These are phyloP conservation scores for Drosophila lacteicornis DNA, from an alignment of 1,140 invertebrate species.

Conservation along the genomic window DNA sequence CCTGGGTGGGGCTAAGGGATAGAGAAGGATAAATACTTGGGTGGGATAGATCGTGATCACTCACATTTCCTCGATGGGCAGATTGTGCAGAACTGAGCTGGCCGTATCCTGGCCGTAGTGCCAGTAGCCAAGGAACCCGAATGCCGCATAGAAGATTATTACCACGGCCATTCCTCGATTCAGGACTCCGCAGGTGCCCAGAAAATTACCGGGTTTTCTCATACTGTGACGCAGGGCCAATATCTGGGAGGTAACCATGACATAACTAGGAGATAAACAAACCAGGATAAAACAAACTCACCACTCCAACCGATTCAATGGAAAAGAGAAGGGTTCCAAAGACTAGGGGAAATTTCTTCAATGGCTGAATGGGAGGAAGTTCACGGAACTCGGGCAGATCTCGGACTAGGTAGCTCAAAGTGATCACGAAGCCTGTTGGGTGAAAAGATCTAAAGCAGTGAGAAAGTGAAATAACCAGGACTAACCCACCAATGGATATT, in stretches of 20 bases:
- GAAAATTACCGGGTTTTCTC: slow-evolving; percentile 36
- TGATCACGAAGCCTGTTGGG: slow-evolving; percentile 24
- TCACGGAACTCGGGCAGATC: slow-evolving; percentile 43
- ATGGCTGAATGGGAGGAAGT: slow-evolving; percentile 25
- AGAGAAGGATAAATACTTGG: too few species aligned
- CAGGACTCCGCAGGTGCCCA: slow-evolving; percentile 54
- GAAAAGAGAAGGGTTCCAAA: slow-evolving; percentile 63
- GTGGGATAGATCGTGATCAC: neutral
- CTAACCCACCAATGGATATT: slow-evolving; percentile 26
- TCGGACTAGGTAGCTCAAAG: slow-evolving; percentile 25
- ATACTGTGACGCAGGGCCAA: slow-evolving; percentile 41
- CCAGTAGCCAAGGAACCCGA: slow-evolving; percentile 66
- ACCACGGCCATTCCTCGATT: slow-evolving; percentile 54
- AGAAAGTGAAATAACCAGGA: too few species aligned
- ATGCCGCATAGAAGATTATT: slow-evolving; percentile 32
- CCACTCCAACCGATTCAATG: slow-evolving; percentile 58
- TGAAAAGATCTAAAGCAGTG: neutral
- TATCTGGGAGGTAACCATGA: slow-evolving; percentile 12
- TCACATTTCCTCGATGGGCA: slow-evolving; percentile 47
- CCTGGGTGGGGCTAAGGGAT: slow-evolving; percentile 28
- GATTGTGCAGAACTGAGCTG: slow-evolving; percentile 50
- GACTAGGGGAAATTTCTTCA: slow-evolving; percentile 21
- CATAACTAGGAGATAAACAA: neutral
- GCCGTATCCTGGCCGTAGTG: slow-evolving; percentile 38
- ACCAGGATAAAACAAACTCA: slow-evolving; percentile 1